Evolutionary conservation across 2,888 invertebrate genomes (phyloP), one percentile per base, ranked within the genome.

Genomic region (Polyploca ridens): DNA sequence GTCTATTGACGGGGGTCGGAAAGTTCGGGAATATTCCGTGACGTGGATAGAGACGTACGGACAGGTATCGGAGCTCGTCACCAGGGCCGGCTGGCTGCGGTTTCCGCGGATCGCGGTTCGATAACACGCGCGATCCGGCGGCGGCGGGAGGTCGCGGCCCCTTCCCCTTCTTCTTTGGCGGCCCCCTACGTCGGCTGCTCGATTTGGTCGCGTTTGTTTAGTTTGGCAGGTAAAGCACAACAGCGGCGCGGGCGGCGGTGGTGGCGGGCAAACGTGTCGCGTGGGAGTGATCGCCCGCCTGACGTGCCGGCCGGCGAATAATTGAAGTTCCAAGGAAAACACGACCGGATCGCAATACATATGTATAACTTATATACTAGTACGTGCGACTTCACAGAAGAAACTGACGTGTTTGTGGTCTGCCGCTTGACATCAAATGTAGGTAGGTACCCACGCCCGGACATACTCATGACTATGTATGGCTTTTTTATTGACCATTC

Each of bases 181-280:
- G 77, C 76, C 75, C 72, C 73, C 72, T 19, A 54, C 54, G 54
- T 19, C 19, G 19, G 58, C 62, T 68, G 57, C 68, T 69, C 76
- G 63, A 64, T 62, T 67, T 66, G 63, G 65, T 71, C 81, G 79
- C 82, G 83, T 84, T 84, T 87, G 87, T 88, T 88, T 88, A 86
- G 85, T 88, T 89, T 86, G 88, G 86, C 90, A 90, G 90, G 90
- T 90, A 89, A 87, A 86, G 85, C 85, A 84, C 87, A 84, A 83
- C 81, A 81, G 76, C 66, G 75, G 19, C 54, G 61, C 61, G 61
- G 19, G 61, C 41, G 61, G 41, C 41, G 79, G n/a, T n/a, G 19
- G 61, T 11, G 61, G 41, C 41, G 79, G 82, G 81, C 70, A 72
- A 73, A 76, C 81, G 80, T 81, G 82, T 79, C 83, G 82, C 82